phyloP scores from a whole-genome alignment of 2,113 vertebrate genomes.

The Megaleporinus macrocephalus region DNA sequence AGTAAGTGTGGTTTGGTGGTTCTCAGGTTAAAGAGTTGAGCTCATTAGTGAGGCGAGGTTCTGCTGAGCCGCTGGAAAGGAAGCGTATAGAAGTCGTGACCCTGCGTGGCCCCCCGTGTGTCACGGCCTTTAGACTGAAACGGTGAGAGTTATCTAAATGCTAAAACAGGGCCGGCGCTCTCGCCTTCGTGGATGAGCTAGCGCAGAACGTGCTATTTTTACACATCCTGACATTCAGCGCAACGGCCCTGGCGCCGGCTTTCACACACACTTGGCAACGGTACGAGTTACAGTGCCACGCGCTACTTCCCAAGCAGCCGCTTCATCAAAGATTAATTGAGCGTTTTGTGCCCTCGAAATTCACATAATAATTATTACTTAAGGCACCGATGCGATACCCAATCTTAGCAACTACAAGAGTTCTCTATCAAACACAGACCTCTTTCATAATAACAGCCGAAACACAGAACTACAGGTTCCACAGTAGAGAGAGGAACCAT shows the following conservation, averaged over 20 bases:
- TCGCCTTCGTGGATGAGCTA: neutral
- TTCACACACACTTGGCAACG: slow-evolving; percentile 70
- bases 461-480: too few relatives aligned
- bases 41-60: neutral
- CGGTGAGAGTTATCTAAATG: slow-evolving; percentile 36
- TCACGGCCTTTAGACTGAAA: slow-evolving; percentile 19
- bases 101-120: neutral
- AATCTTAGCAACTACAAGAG: too few relatives aligned
- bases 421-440: too few relatives aligned
- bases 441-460: too few relatives aligned
- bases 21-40: neutral
- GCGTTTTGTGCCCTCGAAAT: slow-evolving; percentile 75
- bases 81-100: neutral
- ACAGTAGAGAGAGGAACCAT: too few relatives aligned
- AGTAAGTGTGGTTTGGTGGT: too few relatives aligned
- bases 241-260: slow-evolving; percentile 39
- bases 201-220: slow-evolving; percentile 29
- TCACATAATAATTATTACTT: slow-evolving; percentile 81
- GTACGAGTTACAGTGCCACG: slow-evolving; percentile 66
- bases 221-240: neutral
- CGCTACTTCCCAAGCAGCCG: slow-evolving; percentile 73
- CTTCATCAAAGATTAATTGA: slow-evolving; percentile 82
- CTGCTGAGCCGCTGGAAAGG: neutral
- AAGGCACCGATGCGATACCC: slow-evolving; percentile 72
- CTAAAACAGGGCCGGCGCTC: slow-evolving; percentile 6